phyloP scores from a whole-genome alignment of 2,797 vertebrate genomes.

The Acridotheres tristis region DNA sequence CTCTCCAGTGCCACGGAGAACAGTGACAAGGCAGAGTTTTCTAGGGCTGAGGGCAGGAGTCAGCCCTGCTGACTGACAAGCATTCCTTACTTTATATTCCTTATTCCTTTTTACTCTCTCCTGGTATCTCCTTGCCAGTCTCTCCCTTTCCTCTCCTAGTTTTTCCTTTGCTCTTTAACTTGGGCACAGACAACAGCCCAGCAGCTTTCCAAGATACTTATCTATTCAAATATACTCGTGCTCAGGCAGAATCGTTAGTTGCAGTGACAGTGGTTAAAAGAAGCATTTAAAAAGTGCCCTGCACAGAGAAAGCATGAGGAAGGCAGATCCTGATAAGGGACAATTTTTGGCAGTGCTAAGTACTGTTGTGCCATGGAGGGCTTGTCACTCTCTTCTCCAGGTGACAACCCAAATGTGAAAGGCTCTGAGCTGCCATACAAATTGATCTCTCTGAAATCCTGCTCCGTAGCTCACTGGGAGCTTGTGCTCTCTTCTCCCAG shows the following conservation, averaged over 20 bases:
- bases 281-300: slow-evolving; percentile 3
- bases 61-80: not conserved
- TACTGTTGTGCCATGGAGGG: not conserved
- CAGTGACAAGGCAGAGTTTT: not conserved
- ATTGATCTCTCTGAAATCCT: not conserved
- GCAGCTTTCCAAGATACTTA: slow-evolving; percentile 47
- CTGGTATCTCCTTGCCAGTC: not conserved
- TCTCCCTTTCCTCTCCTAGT: not conserved
- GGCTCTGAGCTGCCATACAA: not conserved
- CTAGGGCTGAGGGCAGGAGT: not conserved
- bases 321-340: slow-evolving; percentile 28
- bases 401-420: not conserved
- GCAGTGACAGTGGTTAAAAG: slow-evolving; percentile 46
- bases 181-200: not conserved
- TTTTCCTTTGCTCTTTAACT: slow-evolving; percentile 17
- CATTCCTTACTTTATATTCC: not conserved
- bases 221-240: slow-evolving; percentile 60
- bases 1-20: not conserved
- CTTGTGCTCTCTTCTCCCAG: not conserved
- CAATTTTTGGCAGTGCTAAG: not conserved
- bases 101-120: not conserved
- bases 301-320: not conserved
- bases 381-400: not conserved
- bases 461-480: fast-evolving
- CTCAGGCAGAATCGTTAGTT: slow-evolving; percentile 32